These are phyloP conservation scores for Malacoraja senta DNA, from an alignment of 2,797 vertebrate species.

Conservation along the genomic window DNA sequence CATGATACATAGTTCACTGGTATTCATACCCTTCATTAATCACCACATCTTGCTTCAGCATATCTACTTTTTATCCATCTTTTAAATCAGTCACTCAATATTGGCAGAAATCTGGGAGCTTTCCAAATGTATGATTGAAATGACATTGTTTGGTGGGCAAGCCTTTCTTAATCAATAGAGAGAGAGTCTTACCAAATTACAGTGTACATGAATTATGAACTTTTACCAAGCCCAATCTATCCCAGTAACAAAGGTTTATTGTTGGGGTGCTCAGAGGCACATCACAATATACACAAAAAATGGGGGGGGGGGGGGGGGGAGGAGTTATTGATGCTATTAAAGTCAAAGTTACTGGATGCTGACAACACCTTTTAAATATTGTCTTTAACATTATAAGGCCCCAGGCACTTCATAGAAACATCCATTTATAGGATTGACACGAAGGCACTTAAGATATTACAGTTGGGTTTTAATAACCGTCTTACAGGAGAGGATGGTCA, in stretches of 20 bases:
- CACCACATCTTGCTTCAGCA: conserved; percentile 70
- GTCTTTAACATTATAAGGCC: background rate
- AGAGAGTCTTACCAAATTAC: conserved; percentile 72
- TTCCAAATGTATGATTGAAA: conserved; percentile 69
- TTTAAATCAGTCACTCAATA: conserved; percentile 82
- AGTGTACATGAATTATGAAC: conserved; percentile 75
- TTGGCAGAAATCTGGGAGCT: conserved; percentile 63
- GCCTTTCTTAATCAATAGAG: conserved; percentile 65
- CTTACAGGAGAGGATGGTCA: background rate
- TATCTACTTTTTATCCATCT: conserved; percentile 83
- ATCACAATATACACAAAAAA: background rate
- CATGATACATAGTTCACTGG: conserved; percentile 77
- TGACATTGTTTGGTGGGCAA: conserved; percentile 75
- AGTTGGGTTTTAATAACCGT: background rate
- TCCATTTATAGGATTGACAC: background rate
- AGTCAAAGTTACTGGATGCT: background rate
- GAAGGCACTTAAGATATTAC: background rate
- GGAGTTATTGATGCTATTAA: background rate
- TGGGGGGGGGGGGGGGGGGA: background rate
- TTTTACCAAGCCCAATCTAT: conserved; percentile 50
- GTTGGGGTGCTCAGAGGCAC: background rate
- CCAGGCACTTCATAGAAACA: background rate
- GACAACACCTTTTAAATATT: background rate
- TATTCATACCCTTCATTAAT: conserved; percentile 81
- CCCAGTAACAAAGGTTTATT: conserved; percentile 34